Evolutionary conservation across 2,113 vertebrate genomes (phyloP).

Genomic region (Strix aluco): DNA sequence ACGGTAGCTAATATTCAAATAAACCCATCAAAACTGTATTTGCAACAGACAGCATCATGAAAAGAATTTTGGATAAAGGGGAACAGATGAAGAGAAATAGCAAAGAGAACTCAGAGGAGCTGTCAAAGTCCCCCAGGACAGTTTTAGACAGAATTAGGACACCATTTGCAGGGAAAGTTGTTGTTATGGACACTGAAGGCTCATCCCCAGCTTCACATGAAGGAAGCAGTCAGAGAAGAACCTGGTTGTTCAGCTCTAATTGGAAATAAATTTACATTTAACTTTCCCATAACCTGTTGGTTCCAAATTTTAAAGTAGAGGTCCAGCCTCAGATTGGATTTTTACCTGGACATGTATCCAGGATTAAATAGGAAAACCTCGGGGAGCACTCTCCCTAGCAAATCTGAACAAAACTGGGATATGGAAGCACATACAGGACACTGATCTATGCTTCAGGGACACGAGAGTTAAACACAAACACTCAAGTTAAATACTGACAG

Average conservation of each 20-base stretch:
- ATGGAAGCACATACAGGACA: neutral
- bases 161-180: conserved; percentile 51
- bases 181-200: conserved; percentile 65
- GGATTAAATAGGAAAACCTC: neutral
- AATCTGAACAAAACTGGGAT: neutral
- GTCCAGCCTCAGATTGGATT: neutral
- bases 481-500: neutral
- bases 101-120: conserved; percentile 58
- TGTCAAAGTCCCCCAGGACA: conserved; percentile 66
- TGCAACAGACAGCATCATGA: conserved; percentile 48
- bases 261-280: conserved; percentile 36
- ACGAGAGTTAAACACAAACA: neutral
- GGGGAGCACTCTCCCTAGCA: neutral
- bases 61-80: conserved; percentile 64
- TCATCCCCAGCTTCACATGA: neutral
- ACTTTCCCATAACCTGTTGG: neutral
- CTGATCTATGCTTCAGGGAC: neutral
- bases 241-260: neutral
- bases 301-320: neutral
- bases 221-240: conserved; percentile 21
- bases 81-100: conserved; percentile 61
- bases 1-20: conserved; percentile 51
- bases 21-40: conserved; percentile 31
- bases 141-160: conserved; percentile 70
- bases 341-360: neutral